phyloP scores from a whole-genome alignment of 2,113 vertebrate species.

The Ondatra zibethicus region DNA sequence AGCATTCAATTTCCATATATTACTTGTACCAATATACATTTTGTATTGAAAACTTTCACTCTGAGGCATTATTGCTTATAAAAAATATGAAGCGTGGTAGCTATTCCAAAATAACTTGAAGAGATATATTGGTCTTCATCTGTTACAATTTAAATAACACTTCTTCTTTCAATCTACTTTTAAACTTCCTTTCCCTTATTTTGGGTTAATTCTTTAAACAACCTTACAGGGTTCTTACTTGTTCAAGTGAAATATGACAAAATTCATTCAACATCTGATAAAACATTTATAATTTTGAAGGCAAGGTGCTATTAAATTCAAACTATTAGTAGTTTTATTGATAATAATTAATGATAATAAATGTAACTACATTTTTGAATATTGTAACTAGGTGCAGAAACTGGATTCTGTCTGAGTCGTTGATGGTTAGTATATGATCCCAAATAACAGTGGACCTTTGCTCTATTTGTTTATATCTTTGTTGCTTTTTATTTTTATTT shows the following conservation, averaged over 20 bases:
- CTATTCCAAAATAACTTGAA: slow-evolving; percentile 4
- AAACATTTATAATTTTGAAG: slow-evolving; percentile 38
- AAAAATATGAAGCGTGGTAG: slow-evolving; percentile 5
- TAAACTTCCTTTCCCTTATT: slow-evolving; percentile 49
- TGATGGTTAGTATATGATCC: not conserved
- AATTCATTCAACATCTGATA: slow-evolving; percentile 1
- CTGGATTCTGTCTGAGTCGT: not conserved
- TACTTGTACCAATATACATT: not conserved
- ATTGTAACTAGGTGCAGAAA: not conserved
- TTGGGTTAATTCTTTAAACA: slow-evolving; percentile 38
- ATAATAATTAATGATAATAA: slow-evolving; percentile 20
- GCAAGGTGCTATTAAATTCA: slow-evolving; percentile 44
- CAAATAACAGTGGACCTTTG: not conserved
- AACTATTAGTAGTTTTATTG: not conserved
- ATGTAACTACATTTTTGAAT: not conserved
- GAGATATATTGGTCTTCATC: not conserved
- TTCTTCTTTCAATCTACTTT: slow-evolving; percentile 44
- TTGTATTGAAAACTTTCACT: slow-evolving; percentile 1
- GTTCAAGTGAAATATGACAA: not conserved
- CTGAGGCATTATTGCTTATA: not conserved
- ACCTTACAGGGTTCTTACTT: not conserved
- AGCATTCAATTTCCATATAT: slow-evolving; percentile 15
- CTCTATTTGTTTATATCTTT: not conserved
- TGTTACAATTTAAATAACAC: slow-evolving; percentile 47
- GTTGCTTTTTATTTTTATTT: not conserved